phyloP scores from a whole-genome alignment of 2,113 vertebrate genomes.

The Cyprinus carpio region DNA sequence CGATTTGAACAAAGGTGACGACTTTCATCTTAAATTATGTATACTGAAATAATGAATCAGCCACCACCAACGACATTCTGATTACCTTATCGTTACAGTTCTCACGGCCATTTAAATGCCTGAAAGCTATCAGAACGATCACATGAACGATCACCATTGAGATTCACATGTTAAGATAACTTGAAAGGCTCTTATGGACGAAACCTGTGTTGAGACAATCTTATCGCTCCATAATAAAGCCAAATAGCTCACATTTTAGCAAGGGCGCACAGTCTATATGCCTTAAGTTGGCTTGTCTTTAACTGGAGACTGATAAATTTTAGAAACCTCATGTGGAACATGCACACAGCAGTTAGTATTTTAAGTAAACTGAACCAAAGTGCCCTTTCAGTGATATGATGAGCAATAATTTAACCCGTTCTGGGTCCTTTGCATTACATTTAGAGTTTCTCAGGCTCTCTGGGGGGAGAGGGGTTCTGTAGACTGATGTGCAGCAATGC shows the following conservation, averaged over 20 bases:
- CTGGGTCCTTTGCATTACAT: constrained; percentile 39
- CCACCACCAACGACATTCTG: background rate
- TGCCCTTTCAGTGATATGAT: constrained; percentile 41
- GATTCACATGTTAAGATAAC: constrained; percentile 12
- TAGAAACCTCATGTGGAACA: constrained; percentile 13
- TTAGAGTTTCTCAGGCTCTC: constrained; percentile 24
- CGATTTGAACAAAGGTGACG: background rate
- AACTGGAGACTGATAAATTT: constrained; percentile 15
- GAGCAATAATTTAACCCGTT: constrained; percentile 47
- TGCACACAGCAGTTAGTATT: constrained; percentile 20
- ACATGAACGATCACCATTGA: background rate
- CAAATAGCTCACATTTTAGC: background rate
- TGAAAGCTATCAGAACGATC: background rate
- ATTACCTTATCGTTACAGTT: background rate
- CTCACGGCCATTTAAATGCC: background rate
- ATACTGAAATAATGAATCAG: constrained; percentile 3
- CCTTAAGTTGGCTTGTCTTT: constrained; percentile 1
- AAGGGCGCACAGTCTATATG: background rate
- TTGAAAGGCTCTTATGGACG: constrained; percentile 12
- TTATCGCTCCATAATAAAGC: background rate
- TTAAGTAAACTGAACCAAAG: constrained; percentile 45
- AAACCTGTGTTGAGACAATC: background rate
- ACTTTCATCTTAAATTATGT: background rate
- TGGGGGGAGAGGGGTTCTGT: background rate
- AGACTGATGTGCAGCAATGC: constrained; percentile 55